phyloP scores from a whole-genome alignment of 2,888 invertebrate genomes.

The Thera britannica region DNA sequence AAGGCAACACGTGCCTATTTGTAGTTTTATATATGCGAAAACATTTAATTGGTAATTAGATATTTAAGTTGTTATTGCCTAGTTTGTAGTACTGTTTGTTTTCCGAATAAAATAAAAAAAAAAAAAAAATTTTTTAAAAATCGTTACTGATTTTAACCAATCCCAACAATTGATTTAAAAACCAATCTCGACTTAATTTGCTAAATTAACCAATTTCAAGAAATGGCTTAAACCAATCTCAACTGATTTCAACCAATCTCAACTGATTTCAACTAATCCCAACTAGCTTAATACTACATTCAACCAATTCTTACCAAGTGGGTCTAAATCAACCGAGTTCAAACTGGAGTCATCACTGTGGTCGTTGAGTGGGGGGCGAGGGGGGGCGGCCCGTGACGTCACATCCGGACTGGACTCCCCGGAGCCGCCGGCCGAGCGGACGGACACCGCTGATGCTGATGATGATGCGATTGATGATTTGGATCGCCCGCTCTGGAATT shows the following conservation, averaged over 20 bases:
- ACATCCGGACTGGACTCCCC: slow-evolving; percentile 81
- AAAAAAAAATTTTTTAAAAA: neutral
- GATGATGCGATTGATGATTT: slow-evolving; percentile 83
- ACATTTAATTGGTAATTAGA: no score
- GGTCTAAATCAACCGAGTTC: slow-evolving; percentile 95
- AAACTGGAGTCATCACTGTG: slow-evolving; percentile 95
- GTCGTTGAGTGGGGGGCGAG: slow-evolving; percentile 74
- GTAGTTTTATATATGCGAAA: no score
- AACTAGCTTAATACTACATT: neutral
- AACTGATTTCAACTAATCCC: neutral
- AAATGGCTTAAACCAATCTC: neutral
- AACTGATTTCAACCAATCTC: neutral
- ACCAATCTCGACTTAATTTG: neutral
- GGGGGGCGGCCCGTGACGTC: slow-evolving; percentile 79
- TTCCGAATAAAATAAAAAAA: no score
- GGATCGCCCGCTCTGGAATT: slow-evolving; percentile 86
- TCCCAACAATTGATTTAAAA: neutral
- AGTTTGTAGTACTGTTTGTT: no score
- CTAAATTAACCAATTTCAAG: no score
- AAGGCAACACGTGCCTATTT: no score
- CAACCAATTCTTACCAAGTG: slow-evolving; percentile 76
- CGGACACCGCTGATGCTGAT: slow-evolving; percentile 76
- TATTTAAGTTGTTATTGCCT: no score
- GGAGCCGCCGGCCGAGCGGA: slow-evolving; percentile 78
- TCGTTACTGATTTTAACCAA: neutral